Evolutionary conservation across 2,113 vertebrate genomes (phyloP), one percentile per base, ranked within the genome.

Genomic region (Takifugu flavidus): DNA sequence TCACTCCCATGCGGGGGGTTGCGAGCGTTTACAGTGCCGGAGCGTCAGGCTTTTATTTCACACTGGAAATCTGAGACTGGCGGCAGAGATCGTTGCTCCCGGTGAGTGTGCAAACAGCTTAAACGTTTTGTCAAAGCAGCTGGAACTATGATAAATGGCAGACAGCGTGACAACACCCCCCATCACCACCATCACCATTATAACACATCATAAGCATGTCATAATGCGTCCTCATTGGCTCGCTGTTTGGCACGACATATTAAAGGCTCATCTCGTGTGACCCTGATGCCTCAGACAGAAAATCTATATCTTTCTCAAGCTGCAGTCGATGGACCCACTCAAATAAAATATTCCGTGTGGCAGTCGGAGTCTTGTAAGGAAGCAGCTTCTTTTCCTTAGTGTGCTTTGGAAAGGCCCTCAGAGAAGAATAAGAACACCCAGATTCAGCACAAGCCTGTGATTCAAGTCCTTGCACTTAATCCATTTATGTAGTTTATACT

Each of bases 101-200:
- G 76, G 80, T 75, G 58, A 81, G 69, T 78, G 63, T 65, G 56
- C 51, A 72, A 74, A 79, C 66, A 65, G 68, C 65, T 77, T 64
- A 52, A 53, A 68, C 61, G 20, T 62, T 65, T 56, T 54, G 53
- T 50, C 3, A 45, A 54, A 70, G 65, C 55, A 63, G 64, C 72
- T 80, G 66, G 73, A 74, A 74, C 49, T 69, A 58, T 42, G 78
- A 75, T 70, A 76, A 83, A 76, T 70, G 73, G 78, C 68, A 58
- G 39, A 62, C 64, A 61, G 62, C 64, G n/a, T 52, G 71, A 73
- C 75, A 13, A 70, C 72, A 53, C 66, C 51, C 47, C 57, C 20
- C 20, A 20, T 20, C 20, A 20, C 20, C 20, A 20, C 20, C 20
- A 20, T 20, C 50, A 49, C 70, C 69, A 72, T 75, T 77, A 77